These are phyloP conservation scores for Platycnemis pennipes DNA, from an alignment of 2,888 invertebrate species.

Conservation along the genomic window DNA sequence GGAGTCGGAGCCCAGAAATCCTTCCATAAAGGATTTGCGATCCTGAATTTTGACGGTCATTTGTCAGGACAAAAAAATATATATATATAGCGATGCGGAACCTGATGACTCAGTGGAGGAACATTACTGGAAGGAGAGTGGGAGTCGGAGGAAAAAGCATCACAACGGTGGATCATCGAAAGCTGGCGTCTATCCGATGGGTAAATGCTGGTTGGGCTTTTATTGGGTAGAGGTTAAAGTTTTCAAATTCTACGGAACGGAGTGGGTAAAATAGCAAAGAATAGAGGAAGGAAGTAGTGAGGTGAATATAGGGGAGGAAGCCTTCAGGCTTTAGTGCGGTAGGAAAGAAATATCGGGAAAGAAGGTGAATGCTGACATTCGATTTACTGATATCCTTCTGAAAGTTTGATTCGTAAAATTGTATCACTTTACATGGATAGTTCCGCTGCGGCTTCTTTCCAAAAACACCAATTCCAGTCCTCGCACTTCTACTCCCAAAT, in stretches of 20 bases:
- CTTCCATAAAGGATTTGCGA: constrained; percentile 7
- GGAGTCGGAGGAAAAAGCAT: neutral
- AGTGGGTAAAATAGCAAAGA: neutral
- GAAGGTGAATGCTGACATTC: neutral
- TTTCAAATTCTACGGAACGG: neutral
- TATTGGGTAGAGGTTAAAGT: neutral
- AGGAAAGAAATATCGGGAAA: neutral
- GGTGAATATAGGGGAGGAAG: neutral
- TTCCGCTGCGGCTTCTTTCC: neutral
- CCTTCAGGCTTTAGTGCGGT: neutral
- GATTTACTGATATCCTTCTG: neutral
- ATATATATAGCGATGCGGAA: neutral
- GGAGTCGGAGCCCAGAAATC: neutral
- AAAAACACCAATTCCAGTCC: neutral
- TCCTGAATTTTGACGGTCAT: neutral
- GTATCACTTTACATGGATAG: neutral
- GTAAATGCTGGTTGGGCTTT: neutral
- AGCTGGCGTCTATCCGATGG: neutral
- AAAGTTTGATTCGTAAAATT: neutral
- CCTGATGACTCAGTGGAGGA: constrained; percentile 22
- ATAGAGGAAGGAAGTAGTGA: neutral
- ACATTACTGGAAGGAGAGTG: neutral
- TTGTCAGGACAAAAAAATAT: constrained; percentile 10
- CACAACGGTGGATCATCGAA: neutral
- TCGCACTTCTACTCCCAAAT: neutral